Conservation (phyloP, 2,113 vertebrate genomes). For the Cottus gobio region DNA sequence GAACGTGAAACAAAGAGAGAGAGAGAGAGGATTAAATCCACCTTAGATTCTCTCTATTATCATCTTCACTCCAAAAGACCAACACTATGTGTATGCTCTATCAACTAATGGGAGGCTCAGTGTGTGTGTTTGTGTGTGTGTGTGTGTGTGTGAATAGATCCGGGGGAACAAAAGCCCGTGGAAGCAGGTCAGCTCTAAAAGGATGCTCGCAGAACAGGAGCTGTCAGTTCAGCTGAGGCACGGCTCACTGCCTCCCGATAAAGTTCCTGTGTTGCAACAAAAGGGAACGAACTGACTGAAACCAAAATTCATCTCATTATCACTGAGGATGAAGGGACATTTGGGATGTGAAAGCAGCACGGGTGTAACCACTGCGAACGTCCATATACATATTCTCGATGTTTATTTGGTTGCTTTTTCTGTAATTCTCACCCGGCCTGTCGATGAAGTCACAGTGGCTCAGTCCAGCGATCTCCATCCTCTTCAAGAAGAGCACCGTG, state of each 20-base stretch:
- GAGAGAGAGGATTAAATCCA: neutral
- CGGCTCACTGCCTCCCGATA: constrained; percentile 66
- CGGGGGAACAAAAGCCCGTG: constrained; percentile 52
- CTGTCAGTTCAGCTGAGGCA: constrained; percentile 75
- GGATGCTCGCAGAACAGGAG: constrained; percentile 58
- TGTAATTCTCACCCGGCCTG: constrained; percentile 83
- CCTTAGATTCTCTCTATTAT: neutral
- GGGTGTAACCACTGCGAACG: neutral
- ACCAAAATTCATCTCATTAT: constrained; percentile 17
- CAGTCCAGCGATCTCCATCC: constrained; percentile 89
- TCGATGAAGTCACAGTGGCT: constrained; percentile 89
- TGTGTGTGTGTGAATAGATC: constrained; percentile 57
- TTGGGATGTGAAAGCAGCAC: too few relatives aligned
- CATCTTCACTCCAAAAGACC: neutral
- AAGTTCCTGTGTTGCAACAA: constrained; percentile 55
- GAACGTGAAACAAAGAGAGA: constrained; percentile 16
- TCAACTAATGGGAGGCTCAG: constrained; percentile 56
- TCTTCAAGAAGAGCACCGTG: constrained; percentile 90
- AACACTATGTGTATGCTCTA: constrained; percentile 11
- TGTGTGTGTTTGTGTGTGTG: constrained; percentile 4
- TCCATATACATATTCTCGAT: neutral
- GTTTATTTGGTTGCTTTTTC: neutral
- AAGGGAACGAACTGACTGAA: constrained; percentile 36
- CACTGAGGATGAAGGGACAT: neutral
- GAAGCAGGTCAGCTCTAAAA: constrained; percentile 68